Base-by-base conservation (phyloP, 2,113 vertebrate genomes). In the Oenanthe melanoleuca region DNA sequence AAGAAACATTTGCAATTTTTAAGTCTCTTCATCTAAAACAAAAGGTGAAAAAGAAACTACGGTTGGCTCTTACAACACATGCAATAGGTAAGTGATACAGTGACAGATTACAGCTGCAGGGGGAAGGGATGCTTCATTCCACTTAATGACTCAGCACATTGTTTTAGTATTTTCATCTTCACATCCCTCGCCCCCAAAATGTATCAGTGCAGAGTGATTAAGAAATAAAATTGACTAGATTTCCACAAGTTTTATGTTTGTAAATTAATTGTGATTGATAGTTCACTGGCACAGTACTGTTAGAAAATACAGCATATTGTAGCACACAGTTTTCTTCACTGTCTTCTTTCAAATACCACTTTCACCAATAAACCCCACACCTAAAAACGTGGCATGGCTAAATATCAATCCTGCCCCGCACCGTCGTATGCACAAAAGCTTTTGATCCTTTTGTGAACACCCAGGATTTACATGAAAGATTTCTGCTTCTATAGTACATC, bases 1-100 rank as follows among this genome's bases (percentile, higher is more conserved):
- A 89, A 95, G 94, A 97, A 94, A 96, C 93, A 96, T 65, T 94
- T 94, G 92, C 92, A 94, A 61, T 96, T 97, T 97, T 89, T 88
- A 95, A 96, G 92, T 94, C 42, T 37, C 72, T 95, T 97, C 87
- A 33, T 89, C 92, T 95, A 81, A 97, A 97, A 97, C 86, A 96
- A 91, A 88, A 92, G 91, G 84, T 65, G 80, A 44, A 95, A 80
- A 90, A 88, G 85, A 65, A 78, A 14, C 84, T 88, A 50, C 4
- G 8, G 42, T 77, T 50, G 69, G 49, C 63, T 61, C 14, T 82
- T 63, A 73, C 80, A 87, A 64, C 26, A n/a, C n/a, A 40, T 7
- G 11, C 52, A 55, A 69, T 80, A 56, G 81, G 72, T 85, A 84
- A 88, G 56, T 75, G 82, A 88, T 64, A 33, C 1, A 9, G 89